Conservation (phyloP, 2,113 vertebrate species). For the Oxyura jamaicensis region DNA sequence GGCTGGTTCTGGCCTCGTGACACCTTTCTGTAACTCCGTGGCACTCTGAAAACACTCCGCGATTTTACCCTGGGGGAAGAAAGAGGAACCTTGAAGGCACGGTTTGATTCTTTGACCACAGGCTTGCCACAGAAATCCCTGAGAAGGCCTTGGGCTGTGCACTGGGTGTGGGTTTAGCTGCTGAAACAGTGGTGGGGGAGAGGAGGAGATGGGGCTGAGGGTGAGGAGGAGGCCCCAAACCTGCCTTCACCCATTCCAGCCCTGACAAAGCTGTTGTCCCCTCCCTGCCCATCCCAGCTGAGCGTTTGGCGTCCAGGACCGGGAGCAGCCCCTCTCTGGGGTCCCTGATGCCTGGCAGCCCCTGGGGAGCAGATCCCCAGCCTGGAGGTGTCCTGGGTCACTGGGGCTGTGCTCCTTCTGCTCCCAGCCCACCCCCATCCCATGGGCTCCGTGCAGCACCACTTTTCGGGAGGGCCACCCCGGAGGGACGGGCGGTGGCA, state of each 20-base stretch:
- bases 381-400: background rate
- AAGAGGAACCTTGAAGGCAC: background rate
- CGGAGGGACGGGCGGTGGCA: background rate
- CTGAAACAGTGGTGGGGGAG: background rate
- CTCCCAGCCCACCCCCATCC: background rate
- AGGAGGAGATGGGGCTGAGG: background rate
- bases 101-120: background rate
- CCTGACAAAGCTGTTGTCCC: background rate
- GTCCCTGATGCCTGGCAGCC: background rate
- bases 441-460: background rate
- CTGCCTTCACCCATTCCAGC: background rate
- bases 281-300: background rate
- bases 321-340: background rate
- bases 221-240: background rate
- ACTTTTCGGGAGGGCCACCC: background rate
- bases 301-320: background rate
- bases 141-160: background rate
- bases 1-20: background rate
- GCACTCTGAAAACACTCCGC: background rate
- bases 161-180: background rate
- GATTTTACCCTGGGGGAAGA: background rate
- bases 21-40: background rate
- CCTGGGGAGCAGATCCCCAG: background rate
- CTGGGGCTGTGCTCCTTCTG: background rate
- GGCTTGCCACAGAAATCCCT: background rate